Percentiles rank a stretch among this genome's conserved stretches.
Conservation (phyloP, 2,797 vertebrate genomes). For the Channa striata region DNA sequence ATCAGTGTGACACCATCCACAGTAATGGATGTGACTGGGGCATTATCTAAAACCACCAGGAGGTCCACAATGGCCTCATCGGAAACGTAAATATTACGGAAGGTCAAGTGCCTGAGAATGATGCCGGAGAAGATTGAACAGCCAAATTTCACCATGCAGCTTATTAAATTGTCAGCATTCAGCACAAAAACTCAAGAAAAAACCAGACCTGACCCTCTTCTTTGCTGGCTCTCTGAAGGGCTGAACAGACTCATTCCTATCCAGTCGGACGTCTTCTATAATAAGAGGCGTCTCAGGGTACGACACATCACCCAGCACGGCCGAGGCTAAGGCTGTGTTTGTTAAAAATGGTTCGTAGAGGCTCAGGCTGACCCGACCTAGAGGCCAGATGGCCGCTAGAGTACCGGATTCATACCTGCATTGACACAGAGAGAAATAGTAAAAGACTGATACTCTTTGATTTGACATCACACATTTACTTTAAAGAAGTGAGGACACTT, state of each 20-base stretch:
- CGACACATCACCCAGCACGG: conserved; percentile 52
- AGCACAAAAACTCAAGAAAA: not conserved
- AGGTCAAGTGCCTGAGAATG: conserved; percentile 37
- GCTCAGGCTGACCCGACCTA: conserved; percentile 56
- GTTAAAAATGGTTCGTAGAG: conserved; percentile 43
- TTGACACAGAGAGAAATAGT: not conserved
- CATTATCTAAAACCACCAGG: conserved; percentile 19
- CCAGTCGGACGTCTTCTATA: conserved; percentile 55
- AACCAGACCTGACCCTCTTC: conserved; percentile 61
- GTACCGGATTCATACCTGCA: conserved; percentile 65
- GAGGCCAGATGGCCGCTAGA: conserved; percentile 58
- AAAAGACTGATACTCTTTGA: too few relatives aligned
- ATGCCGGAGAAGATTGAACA: not conserved
- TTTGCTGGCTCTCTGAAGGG: conserved; percentile 15
- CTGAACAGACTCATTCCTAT: conserved; percentile 6
- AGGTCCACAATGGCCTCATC: conserved; percentile 40
- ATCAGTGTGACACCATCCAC: not conserved
- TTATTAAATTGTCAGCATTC: not conserved
- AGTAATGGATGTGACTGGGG: not conserved
- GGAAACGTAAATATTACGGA: conserved; percentile 19
- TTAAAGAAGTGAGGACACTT: not conserved
- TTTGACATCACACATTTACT: too few relatives aligned
- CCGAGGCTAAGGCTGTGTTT: conserved; percentile 2
- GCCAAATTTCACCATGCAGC: not conserved
- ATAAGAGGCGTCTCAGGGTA: conserved; percentile 57